Conservation (phyloP, 2,888 invertebrate genomes). For the Zonitis immaculata region DNA sequence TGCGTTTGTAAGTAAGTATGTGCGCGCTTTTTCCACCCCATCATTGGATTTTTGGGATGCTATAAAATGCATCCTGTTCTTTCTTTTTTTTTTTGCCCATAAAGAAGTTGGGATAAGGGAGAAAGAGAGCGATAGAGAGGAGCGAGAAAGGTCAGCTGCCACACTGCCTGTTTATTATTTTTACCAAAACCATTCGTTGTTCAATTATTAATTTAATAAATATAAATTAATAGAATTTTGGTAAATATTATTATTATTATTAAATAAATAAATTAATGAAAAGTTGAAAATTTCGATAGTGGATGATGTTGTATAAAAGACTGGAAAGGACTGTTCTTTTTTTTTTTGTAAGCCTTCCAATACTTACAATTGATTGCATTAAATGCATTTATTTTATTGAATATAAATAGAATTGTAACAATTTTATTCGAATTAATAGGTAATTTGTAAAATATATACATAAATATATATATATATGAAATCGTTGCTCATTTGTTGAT, state of each 20-base stretch:
- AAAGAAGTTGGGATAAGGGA: not conserved
- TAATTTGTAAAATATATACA: constrained; percentile 24
- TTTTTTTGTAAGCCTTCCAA: constrained; percentile 6
- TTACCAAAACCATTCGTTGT: constrained; percentile 12
- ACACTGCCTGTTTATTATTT: constrained; percentile 14
- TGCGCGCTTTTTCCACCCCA: constrained; percentile 1
- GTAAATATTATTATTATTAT: too few species aligned
- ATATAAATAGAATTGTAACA: constrained; percentile 2
- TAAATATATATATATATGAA: too few species aligned
- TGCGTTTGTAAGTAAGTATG: not conserved
- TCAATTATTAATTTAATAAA: constrained; percentile 6
- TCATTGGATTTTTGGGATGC: constrained; percentile 10
- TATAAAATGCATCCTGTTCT: not conserved
- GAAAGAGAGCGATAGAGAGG: not conserved
- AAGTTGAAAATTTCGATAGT: not conserved
- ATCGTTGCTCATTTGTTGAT: constrained; percentile 28
- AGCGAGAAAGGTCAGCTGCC: constrained; percentile 7
- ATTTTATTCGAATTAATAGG: constrained; percentile 10
- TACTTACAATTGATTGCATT: constrained; percentile 22
- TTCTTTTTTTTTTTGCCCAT: not conserved
- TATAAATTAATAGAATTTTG: too few species aligned
- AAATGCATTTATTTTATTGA: constrained; percentile 32
- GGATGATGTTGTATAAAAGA: too few species aligned
- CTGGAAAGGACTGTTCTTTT: constrained; percentile 19
- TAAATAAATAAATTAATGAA: not conserved